Evolutionary conservation across 2,888 invertebrate genomes (phyloP).

Genomic region (Notodonta dromedarius): DNA sequence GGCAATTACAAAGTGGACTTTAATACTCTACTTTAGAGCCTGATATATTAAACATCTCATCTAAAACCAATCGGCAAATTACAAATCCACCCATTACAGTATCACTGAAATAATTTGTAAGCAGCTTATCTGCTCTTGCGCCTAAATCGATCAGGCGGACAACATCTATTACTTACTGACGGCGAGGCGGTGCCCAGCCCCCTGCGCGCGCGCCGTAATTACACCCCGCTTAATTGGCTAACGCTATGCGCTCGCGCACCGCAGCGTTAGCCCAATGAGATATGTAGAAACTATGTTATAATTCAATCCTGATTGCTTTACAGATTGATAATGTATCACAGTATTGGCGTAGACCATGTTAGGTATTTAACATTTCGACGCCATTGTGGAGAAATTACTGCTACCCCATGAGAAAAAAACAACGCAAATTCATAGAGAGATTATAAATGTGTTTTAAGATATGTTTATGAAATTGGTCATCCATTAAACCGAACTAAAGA

Average conservation of each 20-base stretch:
- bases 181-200: slow-evolving; percentile 11
- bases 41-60: slow-evolving; percentile 9
- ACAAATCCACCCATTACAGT: slow-evolving; percentile 15
- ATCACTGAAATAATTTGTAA: slow-evolving; percentile 42
- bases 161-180: slow-evolving; percentile 40
- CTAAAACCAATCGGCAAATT: neutral
- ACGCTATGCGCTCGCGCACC: slow-evolving; percentile 14
- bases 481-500: too few species aligned
- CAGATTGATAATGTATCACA: slow-evolving; percentile 15
- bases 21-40: too few species aligned
- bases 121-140: slow-evolving; percentile 23
- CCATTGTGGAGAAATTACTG: neutral
- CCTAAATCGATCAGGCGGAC: slow-evolving; percentile 43
- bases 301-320: slow-evolving; percentile 40
- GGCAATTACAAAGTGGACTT: too few species aligned
- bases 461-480: too few species aligned
- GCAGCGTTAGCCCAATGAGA: slow-evolving; percentile 18
- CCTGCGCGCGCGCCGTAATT: slow-evolving; percentile 45
- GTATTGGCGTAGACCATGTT: neutral
- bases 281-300: slow-evolving; percentile 34
- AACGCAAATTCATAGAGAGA: too few species aligned
- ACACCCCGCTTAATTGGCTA: slow-evolving; percentile 51
- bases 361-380: neutral
- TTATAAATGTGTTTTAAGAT: too few species aligned
- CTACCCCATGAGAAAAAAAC: neutral